These are phyloP conservation scores for Chiridota heheva DNA, from an alignment of 35 echinoderm and acorn worm species.

Conservation along the genomic window DNA sequence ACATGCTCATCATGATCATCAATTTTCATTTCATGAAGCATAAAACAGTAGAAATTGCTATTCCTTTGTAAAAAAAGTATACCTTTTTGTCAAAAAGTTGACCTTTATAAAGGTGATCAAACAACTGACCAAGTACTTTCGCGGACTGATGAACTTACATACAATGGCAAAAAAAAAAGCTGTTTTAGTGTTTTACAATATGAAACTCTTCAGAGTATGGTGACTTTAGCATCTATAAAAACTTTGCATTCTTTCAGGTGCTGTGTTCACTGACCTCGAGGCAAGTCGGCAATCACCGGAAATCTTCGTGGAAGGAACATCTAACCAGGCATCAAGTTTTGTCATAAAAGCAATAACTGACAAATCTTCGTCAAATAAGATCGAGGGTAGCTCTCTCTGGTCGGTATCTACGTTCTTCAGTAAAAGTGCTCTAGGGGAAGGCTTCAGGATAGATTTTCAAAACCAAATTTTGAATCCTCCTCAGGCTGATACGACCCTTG, in stretches of 20 bases:
- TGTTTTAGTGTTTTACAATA: too few species aligned
- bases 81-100: too few species aligned
- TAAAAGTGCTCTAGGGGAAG: not conserved
- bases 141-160: too few species aligned
- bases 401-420: not conserved
- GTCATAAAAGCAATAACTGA: not conserved
- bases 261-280: slow-evolving; percentile 30
- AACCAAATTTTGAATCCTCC: not conserved
- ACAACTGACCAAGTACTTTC: too few species aligned
- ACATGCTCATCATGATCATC: too few species aligned
- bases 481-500: not conserved
- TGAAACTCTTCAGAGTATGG: too few species aligned
- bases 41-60: too few species aligned
- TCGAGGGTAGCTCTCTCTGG: not conserved
- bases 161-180: too few species aligned
- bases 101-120: too few species aligned
- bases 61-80: too few species aligned
- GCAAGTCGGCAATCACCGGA: slow-evolving; percentile 25
- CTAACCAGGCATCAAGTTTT: slow-evolving; percentile 16
- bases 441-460: not conserved
- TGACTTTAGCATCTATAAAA: too few species aligned
- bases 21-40: too few species aligned
- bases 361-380: not conserved
- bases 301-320: slow-evolving; percentile 17
- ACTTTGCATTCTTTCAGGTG: slow-evolving; percentile 25